Evolutionary conservation across 2,797 vertebrate genomes (phyloP).

Genomic region (Semaprochilodus insignis): DNA sequence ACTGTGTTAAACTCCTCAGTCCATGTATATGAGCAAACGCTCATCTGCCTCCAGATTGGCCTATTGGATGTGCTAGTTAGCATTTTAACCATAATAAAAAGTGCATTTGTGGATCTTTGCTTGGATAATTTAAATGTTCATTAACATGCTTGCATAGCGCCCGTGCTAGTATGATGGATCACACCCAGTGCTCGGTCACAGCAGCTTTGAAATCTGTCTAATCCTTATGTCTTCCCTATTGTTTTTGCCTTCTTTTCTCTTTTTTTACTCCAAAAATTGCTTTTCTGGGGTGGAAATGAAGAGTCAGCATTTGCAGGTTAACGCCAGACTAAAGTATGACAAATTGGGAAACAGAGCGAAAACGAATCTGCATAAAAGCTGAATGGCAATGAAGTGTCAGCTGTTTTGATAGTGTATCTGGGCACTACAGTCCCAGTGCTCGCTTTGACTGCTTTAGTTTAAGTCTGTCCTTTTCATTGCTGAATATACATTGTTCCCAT

Average conservation of each 20-base stretch:
- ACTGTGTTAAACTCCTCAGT: not conserved
- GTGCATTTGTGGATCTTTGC: constrained; percentile 62
- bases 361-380: constrained; percentile 54
- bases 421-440: constrained; percentile 37
- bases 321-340: constrained; percentile 51
- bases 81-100: constrained; percentile 63
- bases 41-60: constrained; percentile 62
- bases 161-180: constrained; percentile 67
- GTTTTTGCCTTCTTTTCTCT: constrained; percentile 7
- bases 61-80: constrained; percentile 70
- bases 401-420: constrained; percentile 44
- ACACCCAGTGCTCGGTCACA: constrained; percentile 56
- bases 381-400: constrained; percentile 35
- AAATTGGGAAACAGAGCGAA: constrained; percentile 46
- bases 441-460: not conserved
- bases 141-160: constrained; percentile 65
- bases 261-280: constrained; percentile 39
- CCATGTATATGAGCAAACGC: constrained; percentile 38
- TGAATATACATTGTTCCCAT: constrained; percentile 2
- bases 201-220: constrained; percentile 32
- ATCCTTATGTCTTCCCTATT: not conserved
- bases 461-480: constrained; percentile 26
- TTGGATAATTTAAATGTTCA: constrained; percentile 69
- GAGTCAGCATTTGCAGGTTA: constrained; percentile 49
- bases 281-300: constrained; percentile 26